Conservation (phyloP, 2,888 invertebrate species). For the Yponomeuta malinellus region DNA sequence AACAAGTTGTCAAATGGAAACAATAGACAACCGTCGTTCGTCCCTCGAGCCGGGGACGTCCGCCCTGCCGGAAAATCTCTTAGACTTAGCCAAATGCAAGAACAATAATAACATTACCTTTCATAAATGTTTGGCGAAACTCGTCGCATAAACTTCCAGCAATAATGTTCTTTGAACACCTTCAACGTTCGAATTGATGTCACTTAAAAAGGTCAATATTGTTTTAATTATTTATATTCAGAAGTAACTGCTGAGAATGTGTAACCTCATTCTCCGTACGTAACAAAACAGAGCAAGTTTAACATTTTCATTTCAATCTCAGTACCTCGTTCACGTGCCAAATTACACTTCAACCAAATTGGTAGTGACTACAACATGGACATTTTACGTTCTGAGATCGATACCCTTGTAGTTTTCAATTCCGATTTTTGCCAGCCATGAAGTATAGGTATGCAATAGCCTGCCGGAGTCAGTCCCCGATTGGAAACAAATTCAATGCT, state of each 20-base stretch:
- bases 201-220: too few relatives aligned
- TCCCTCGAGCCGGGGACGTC: conserved; percentile 5
- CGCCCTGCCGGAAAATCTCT: neutral
- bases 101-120: conserved; percentile 4
- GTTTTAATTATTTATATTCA: too few relatives aligned
- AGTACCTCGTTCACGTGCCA: neutral
- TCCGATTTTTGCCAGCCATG: neutral
- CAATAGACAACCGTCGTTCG: conserved; percentile 34
- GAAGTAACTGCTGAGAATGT: neutral
- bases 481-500: conserved; percentile 46
- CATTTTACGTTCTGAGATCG: neutral
- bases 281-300: neutral
- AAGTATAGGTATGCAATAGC: conserved; percentile 3
- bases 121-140: neutral
- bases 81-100: neutral
- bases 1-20: conserved; percentile 52
- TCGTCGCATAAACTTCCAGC: neutral
- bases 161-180: neutral
- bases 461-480: neutral
- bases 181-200: too few relatives aligned
- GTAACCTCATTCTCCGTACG: neutral
- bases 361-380: neutral
- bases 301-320: neutral
- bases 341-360: neutral
- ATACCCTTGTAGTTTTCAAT: conserved; percentile 3